Base-by-base conservation (phyloP, 2,113 vertebrate genomes). In the Sinocyclocheilus maitianheensis region DNA sequence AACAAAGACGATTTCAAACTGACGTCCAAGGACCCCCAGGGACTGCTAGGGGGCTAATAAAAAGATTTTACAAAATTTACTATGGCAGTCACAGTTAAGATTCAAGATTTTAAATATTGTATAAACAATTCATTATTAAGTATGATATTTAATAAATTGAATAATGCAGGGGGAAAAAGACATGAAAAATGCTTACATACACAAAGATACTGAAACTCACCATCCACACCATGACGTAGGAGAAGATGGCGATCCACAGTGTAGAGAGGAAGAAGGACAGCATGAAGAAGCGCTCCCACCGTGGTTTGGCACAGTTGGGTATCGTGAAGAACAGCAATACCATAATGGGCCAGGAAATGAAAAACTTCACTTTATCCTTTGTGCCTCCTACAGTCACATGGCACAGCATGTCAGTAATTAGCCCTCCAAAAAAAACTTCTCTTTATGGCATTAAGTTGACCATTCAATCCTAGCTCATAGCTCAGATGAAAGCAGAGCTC, bases 151-250 rank as follows among this genome's bases (percentile, higher is more conserved):
- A 34, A 69, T 34, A 30, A 34, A 67, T 16, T 18, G 13, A 67
- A 34, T 18, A 37, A 37, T 0, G 7, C 14, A 37, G 2, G 16
- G 1, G 11, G 6, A 14, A 26, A 67, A 22, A 22, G 30, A 80
- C 46, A 53, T 16, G 13, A 26, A 30, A 30, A 12, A 26, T 16
- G 13, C 18, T 13, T 55, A 34, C 40, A 63, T 62, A 76, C 53
- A 14, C 9, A 40, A 34, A 11, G 24, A 24, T n/a, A 62, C 58
- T 60, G 58, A 22, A n/a, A 88, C 97, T 94, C 89, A 97, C 97
- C 97, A 97, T 95, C 97, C 97, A 97, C 88, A 97, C 97, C 97
- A 97, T 97, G 84, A 97, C 84, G 89, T 97, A 97, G 85, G 97
- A 97, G 90, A 97, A 97, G 88, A 96, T 82, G 0, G 96, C 97